Evolutionary conservation across 2,113 vertebrate species (phyloP).

Genomic region (Mesitornis unicolor): DNA sequence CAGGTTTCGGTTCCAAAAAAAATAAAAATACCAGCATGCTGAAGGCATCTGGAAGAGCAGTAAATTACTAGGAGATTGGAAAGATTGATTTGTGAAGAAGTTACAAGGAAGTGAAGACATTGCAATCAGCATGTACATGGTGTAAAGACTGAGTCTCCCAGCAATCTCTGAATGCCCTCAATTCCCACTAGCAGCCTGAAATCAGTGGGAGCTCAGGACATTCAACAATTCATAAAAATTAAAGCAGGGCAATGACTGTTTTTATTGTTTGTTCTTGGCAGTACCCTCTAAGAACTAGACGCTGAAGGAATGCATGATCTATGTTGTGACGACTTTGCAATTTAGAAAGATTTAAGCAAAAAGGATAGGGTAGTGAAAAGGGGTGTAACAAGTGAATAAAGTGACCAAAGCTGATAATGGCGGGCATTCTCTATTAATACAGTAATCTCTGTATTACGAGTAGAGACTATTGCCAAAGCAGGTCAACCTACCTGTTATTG

Average conservation of each 20-base stretch:
- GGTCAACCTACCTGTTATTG: background rate
- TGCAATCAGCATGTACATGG: slow-evolving; percentile 31
- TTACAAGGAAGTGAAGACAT: background rate
- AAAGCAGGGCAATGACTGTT: background rate
- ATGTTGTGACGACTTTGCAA: background rate
- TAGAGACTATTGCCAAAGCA: background rate
- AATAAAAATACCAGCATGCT: background rate
- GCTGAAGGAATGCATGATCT: background rate
- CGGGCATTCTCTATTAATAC: background rate
- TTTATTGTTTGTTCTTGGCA: slow-evolving; percentile 34
- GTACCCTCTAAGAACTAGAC: background rate
- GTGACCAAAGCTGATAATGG: background rate
- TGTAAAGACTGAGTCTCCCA: background rate
- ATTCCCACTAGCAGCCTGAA: slow-evolving; percentile 40
- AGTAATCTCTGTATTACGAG: background rate
- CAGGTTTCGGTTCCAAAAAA: background rate
- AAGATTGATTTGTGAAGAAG: slow-evolving; percentile 57
- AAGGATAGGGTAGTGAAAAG: background rate
- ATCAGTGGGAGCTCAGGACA: slow-evolving; percentile 47
- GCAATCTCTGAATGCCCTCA: slow-evolving; percentile 38
- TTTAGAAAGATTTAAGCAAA: background rate
- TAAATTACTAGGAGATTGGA: slow-evolving; percentile 50
- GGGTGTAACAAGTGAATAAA: background rate
- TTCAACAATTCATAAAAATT: slow-evolving; percentile 51
- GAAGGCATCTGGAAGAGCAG: slow-evolving; percentile 52